Evolutionary conservation across 2,113 vertebrate species (phyloP), one percentile per base, ranked within the genome.

Genomic region (Columba janthina): DNA sequence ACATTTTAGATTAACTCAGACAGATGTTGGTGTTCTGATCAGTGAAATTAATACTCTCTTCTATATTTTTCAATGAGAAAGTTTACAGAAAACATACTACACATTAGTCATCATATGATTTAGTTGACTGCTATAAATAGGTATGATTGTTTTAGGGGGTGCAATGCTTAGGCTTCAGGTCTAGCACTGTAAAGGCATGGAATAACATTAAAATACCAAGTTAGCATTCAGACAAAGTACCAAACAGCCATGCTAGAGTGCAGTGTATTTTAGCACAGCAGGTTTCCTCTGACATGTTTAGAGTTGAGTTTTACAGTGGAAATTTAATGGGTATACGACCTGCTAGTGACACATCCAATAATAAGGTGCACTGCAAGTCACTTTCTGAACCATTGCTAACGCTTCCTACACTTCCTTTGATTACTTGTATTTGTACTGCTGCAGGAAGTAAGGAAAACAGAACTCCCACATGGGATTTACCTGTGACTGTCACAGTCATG

Each of bases 401-500:
- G 60, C 42, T 94, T 84, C 38, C 28, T 90, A 88, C 67, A 15
- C 42, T 90, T 83, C 12, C 10, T 93, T 88, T 80, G 71, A 74
- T 91, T 91, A 66, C 18, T 36, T 71, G 14, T n/a, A 40, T 60
- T 90, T 93, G 38, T 83, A 83, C 31, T 80, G 65, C 65, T 80
- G 32, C 56, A 84, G 71, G 66, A 90, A 88, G 32, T 46, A 90
- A 67, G 36, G 48, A 86, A 93, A 93, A 56, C 29, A 85, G 56
- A 74, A 74, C 64, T 88, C 82, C 32, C 56, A 48, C 57, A 14
- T 48, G 85, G 75, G 82, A 90, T 86, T 97, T 96, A 90, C 92
- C 71, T 65, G 29, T 84, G 42, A 44, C 53, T 94, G 88, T 95
- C 88, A 85, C 18, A 71, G 46, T 67, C 88, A 88, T 67, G 60